Evolutionary conservation across 2,888 invertebrate genomes (phyloP).

Genomic region (Pseudococcus viburni): DNA sequence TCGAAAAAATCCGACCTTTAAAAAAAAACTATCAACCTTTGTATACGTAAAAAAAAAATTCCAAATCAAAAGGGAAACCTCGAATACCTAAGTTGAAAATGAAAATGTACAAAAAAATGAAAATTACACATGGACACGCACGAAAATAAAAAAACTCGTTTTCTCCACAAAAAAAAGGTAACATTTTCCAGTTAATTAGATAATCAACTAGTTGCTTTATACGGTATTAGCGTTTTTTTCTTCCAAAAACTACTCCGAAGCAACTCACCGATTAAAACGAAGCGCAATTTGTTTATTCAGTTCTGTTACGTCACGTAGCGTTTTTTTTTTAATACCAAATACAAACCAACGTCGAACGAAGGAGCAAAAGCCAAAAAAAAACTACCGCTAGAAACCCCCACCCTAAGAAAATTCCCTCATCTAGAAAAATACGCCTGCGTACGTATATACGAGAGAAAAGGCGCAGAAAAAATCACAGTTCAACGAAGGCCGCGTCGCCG

Average conservation of each 20-base stretch:
- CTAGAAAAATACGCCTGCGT: background rate
- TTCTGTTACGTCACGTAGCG: conserved; percentile 28
- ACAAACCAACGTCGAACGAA: background rate
- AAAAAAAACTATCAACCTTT: conserved; percentile 27
- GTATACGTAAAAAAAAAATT: background rate
- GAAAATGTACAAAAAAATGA: conserved; percentile 28
- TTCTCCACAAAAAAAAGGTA: conserved; percentile 1
- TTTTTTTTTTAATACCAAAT: background rate
- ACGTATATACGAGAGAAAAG: background rate
- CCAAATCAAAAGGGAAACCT: background rate
- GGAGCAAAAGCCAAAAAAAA: background rate
- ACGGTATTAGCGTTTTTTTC: background rate
- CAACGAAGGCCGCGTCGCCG: conserved; percentile 30
- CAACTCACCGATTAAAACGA: background rate
- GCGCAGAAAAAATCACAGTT: conserved; percentile 40
- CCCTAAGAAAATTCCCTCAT: background rate
- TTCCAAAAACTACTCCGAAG: background rate
- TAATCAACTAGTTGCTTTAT: conserved; percentile 15
- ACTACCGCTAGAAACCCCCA: background rate
- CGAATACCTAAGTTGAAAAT: background rate
- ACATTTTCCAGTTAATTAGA: conserved; percentile 21
- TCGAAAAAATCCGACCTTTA: background rate
- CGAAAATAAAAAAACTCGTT: conserved; percentile 14
- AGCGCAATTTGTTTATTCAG: conserved; percentile 12
- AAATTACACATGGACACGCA: background rate